Base-by-base conservation (phyloP, 2,888 invertebrate species). In the Pocota personata region DNA sequence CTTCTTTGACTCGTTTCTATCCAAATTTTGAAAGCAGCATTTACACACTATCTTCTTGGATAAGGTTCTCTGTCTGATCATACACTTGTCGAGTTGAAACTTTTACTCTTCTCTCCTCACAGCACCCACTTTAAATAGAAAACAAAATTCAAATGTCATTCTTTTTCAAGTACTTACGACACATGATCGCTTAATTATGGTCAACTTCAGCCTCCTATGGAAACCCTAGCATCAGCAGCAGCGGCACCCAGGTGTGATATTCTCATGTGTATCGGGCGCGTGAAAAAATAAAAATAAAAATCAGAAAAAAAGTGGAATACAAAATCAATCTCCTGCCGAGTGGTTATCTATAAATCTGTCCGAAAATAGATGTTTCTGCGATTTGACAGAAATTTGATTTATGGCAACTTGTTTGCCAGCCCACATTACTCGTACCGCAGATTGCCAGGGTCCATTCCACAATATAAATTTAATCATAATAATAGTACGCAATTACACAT, bases 301-400 rank as follows among this genome's bases (percentile, higher is more conserved):
- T 62, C 8, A 10, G 14, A 50, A 46, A 62, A 43, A 71, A 37
- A 16, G 21, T 14, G n/a, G 24, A 58, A 76, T n/a, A 80, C 72
- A 67, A 75, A 71, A 84, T 77, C 76, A 72, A 86, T 82, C 86
- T 86, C 82, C 76, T 76, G 80, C 82, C 72, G 82, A 37, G 86
- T 82, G 52, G 50, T 82, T 82, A 86, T 86, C 86, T 86, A 86
- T 86, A 86, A 86, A 86, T 86, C 86, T 86, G 82, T 86, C 82
- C 86, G 32, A 86, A 86, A 86, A 80, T 86, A 86, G 86, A 86
- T 86, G 86, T 86, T 86, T 80, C 82, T 86, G n/a, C 86, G 66
- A 86, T 86, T 86, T 86, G 86, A 86, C 86, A 86, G 82, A 76
- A 86, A 82, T 82, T 86, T 86, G 82, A 86, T 86, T 86, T 82